Evolutionary conservation across 2,888 invertebrate genomes (phyloP).

Genomic region (Chouioia cunea): DNA sequence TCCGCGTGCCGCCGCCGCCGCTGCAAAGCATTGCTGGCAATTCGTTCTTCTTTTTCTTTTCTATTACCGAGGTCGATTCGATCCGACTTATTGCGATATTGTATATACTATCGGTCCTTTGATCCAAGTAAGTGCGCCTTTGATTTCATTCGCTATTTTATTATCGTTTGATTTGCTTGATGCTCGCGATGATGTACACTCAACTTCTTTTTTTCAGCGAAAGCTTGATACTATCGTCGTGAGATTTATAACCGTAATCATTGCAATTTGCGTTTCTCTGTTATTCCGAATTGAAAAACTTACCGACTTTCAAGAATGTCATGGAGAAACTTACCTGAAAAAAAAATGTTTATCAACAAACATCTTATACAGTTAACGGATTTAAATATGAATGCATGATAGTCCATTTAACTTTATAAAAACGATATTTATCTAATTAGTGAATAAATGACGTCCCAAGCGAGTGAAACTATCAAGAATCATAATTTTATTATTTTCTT

Average conservation of each 20-base stretch:
- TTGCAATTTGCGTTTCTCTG: too few relatives aligned
- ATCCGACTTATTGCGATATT: background rate
- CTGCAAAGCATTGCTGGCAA: conserved; percentile 5
- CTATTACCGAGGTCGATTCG: conserved; percentile 32
- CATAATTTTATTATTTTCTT: conserved; percentile 13
- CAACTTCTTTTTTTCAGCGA: too few relatives aligned
- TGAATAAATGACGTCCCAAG: background rate
- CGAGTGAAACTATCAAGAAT: conserved; percentile 4
- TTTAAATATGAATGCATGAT: too few relatives aligned
- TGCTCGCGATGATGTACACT: background rate
- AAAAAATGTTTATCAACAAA: too few relatives aligned
- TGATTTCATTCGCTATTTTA: conserved; percentile 36
- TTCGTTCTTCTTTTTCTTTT: conserved; percentile 31
- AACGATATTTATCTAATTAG: too few relatives aligned
- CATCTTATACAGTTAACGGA: too few relatives aligned
- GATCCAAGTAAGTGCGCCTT: conserved; percentile 10
- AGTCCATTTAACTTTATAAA: too few relatives aligned
- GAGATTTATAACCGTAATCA: too few relatives aligned
- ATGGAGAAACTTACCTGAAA: too few relatives aligned
- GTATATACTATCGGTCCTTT: background rate
- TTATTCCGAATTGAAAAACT: too few relatives aligned
- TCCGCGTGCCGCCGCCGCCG: conserved; percentile 24
- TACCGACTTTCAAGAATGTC: too few relatives aligned
- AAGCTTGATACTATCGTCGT: too few relatives aligned
- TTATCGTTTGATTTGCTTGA: conserved; percentile 3